Evolutionary conservation across 2,113 vertebrate species (phyloP).

Genomic region (Eira barbara): DNA sequence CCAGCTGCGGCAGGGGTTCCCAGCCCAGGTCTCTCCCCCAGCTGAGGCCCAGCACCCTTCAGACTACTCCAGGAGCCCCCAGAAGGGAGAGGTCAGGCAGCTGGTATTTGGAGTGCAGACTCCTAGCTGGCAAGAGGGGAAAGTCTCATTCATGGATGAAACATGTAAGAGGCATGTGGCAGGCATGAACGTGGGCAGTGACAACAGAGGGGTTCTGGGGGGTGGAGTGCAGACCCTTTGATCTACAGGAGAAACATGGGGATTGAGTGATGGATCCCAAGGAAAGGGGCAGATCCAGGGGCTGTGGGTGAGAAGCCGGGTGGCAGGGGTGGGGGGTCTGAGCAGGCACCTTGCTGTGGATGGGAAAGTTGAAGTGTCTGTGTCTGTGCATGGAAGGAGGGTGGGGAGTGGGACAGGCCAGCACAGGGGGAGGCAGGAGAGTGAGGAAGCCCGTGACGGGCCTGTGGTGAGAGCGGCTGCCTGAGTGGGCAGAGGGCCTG

Average conservation of each 20-base stretch:
- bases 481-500: not conserved
- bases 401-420: not conserved
- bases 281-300: not conserved
- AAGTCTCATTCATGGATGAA: not conserved
- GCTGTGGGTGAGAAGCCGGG: not conserved
- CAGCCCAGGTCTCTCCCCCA: not conserved
- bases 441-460: not conserved
- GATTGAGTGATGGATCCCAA: not conserved
- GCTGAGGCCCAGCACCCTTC: not conserved
- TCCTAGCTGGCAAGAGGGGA: not conserved
- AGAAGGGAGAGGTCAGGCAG: not conserved
- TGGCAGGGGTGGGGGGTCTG: not conserved
- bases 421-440: not conserved
- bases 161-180: not conserved
- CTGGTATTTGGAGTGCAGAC: not conserved
- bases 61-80: not conserved
- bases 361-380: not conserved
- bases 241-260: not conserved
- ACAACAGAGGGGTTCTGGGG: not conserved
- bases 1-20: slow-evolving; percentile 34
- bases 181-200: not conserved
- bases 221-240: rapidly evolving
- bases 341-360: not conserved
- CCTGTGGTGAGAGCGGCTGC: not conserved
- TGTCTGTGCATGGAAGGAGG: not conserved